Evolutionary conservation across 1,140 invertebrate genomes (phyloP).

Genomic region (Drosophila triauraria): DNA sequence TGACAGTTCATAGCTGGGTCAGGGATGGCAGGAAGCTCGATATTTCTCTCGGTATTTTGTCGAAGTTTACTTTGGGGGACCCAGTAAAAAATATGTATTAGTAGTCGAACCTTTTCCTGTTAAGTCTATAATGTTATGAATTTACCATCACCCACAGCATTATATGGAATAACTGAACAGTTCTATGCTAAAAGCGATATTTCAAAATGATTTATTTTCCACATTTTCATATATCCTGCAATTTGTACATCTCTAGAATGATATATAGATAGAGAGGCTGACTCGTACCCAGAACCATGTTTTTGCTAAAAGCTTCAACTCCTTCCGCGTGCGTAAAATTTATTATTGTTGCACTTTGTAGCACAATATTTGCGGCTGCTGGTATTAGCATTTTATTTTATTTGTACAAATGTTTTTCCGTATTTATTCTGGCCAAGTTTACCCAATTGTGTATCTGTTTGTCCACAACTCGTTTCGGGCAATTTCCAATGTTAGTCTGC

Average conservation of each 20-base stretch:
- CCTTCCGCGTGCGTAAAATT: slow-evolving; percentile 41
- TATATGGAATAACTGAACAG: not conserved
- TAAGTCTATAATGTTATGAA: no score
- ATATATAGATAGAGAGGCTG: not conserved
- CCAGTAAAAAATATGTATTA: no score
- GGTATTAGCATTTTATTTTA: slow-evolving; percentile 70
- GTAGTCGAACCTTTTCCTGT: no score
- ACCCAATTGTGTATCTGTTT: slow-evolving; percentile 53
- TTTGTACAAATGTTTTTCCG: slow-evolving; percentile 48
- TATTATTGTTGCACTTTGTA: slow-evolving; percentile 61
- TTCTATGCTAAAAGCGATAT: not conserved
- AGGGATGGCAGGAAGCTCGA: slow-evolving; percentile 13
- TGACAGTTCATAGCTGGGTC: slow-evolving; percentile 21
- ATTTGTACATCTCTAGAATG: slow-evolving; percentile 8
- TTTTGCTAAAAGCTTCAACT: slow-evolving; percentile 33
- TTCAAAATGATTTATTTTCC: not conserved
- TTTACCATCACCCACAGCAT: no score
- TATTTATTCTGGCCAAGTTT: slow-evolving; percentile 52
- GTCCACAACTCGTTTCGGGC: slow-evolving; percentile 41
- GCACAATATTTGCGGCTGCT: slow-evolving; percentile 59
- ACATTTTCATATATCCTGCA: not conserved
- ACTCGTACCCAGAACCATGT: slow-evolving; percentile 13
- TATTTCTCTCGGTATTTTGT: not conserved
- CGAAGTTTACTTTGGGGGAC: no score
- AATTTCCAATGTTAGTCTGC: slow-evolving; percentile 34